These are phyloP conservation scores for Drosophila yooni DNA, from an alignment of 2,888 invertebrate genomes.

Conservation along the genomic window DNA sequence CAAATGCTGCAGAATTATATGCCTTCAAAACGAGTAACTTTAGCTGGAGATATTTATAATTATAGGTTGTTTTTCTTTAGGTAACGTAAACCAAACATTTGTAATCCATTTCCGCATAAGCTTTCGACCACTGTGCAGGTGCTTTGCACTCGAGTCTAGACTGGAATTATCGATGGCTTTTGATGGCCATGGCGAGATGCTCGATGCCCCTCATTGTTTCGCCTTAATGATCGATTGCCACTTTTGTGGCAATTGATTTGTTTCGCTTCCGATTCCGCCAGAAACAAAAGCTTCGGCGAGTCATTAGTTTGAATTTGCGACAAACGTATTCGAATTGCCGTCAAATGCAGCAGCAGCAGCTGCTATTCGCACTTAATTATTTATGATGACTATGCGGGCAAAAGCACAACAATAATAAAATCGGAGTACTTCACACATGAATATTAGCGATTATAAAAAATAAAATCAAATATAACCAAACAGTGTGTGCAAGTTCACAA, in stretches of 20 bases:
- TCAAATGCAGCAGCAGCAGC: conserved; percentile 29
- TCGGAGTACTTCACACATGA: conserved; percentile 32
- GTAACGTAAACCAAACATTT: neutral
- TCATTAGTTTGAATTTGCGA: conserved; percentile 66
- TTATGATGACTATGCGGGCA: conserved; percentile 44
- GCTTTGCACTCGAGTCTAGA: conserved; percentile 16
- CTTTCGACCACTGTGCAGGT: conserved; percentile 31
- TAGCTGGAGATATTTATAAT: neutral
- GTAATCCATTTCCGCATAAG: neutral
- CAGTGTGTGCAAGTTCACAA: neutral
- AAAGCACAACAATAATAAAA: conserved; percentile 14
- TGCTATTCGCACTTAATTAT: conserved; percentile 56
- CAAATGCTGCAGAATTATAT: neutral
- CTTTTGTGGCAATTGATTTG: conserved; percentile 64
- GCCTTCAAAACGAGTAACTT: neutral
- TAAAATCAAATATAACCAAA: neutral
- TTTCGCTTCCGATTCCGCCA: conserved; percentile 72
- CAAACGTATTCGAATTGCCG: conserved; percentile 31
- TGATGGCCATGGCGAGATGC: conserved; percentile 34
- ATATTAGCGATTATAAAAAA: conserved; percentile 31
- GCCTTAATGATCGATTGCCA: conserved; percentile 69
- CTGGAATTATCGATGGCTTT: conserved; percentile 51
- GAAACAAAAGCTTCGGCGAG: conserved; percentile 45
- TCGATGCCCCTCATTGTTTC: conserved; percentile 66
- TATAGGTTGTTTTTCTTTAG: neutral